phyloP scores from a whole-genome alignment of 2,888 invertebrate genomes.

The Catocala nupta region DNA sequence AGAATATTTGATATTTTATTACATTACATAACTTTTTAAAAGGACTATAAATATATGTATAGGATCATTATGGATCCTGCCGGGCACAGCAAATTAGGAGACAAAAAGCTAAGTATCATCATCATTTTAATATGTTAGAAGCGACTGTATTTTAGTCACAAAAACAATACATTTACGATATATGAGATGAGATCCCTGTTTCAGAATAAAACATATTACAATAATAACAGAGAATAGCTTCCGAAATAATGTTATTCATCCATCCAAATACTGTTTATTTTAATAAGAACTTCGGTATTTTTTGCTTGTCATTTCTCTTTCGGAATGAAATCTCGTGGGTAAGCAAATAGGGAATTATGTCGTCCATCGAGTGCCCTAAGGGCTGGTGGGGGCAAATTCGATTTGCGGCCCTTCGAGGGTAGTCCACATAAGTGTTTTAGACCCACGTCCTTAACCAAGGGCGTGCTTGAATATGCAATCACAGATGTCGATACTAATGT shows the following conservation, averaged over 20 bases:
- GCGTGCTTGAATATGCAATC: conserved; percentile 60
- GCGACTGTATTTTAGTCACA: too few species aligned
- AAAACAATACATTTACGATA: too few species aligned
- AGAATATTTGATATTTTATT: too few species aligned
- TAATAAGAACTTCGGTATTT: conserved; percentile 30
- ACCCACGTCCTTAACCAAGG: conserved; percentile 55
- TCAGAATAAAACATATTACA: not conserved
- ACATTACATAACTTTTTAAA: too few species aligned
- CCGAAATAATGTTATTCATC: conserved; percentile 16
- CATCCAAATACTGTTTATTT: conserved; percentile 12
- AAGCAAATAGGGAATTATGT: conserved; percentile 57
- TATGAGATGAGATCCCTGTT: not conserved
- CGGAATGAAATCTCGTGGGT: conserved; percentile 45
- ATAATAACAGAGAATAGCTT: conserved; percentile 16
- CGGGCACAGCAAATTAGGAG: too few species aligned
- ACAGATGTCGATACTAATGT: conserved; percentile 55
- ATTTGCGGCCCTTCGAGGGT: conserved; percentile 55
- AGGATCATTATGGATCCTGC: too few species aligned
- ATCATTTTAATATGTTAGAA: too few species aligned
- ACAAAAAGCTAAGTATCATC: too few species aligned
- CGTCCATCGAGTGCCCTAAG: conserved; percentile 49
- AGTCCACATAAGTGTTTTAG: conserved; percentile 61
- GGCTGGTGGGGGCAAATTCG: conserved; percentile 55
- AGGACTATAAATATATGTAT: too few species aligned
- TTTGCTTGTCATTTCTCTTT: conserved; percentile 34